phyloP scores from a whole-genome alignment of 2,113 vertebrate species.

The Onychorhynchus coronatus region DNA sequence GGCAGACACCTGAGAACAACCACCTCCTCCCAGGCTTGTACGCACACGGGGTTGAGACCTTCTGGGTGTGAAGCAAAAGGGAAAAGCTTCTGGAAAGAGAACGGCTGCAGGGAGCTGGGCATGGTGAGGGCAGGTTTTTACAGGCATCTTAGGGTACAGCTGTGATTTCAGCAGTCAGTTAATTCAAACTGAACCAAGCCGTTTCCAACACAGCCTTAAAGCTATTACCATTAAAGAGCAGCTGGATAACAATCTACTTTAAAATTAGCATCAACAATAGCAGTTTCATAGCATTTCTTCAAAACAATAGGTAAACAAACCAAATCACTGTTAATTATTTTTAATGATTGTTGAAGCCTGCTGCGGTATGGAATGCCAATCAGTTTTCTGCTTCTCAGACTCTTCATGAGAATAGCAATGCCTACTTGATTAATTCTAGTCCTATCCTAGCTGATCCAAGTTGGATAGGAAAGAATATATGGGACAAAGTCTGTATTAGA shows the following conservation, averaged over 20 bases:
- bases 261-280: background rate
- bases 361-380: background rate
- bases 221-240: background rate
- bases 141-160: background rate
- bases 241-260: background rate
- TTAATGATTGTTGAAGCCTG: background rate
- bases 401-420: background rate
- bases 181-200: background rate
- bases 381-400: background rate
- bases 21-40: background rate
- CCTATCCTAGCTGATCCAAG: background rate
- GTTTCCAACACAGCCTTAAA: background rate
- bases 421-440: background rate
- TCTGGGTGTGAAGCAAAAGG: background rate
- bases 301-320: background rate
- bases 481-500: background rate
- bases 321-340: background rate
- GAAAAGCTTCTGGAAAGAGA: background rate
- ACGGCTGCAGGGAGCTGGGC: background rate
- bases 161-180: background rate
- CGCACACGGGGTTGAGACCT: accelerated
- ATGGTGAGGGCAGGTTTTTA: background rate
- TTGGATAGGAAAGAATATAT: background rate
- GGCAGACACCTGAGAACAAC: background rate
- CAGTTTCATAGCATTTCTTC: background rate